phyloP scores from a whole-genome alignment of 2,797 vertebrate genomes.

The Pangasius macronema region DNA sequence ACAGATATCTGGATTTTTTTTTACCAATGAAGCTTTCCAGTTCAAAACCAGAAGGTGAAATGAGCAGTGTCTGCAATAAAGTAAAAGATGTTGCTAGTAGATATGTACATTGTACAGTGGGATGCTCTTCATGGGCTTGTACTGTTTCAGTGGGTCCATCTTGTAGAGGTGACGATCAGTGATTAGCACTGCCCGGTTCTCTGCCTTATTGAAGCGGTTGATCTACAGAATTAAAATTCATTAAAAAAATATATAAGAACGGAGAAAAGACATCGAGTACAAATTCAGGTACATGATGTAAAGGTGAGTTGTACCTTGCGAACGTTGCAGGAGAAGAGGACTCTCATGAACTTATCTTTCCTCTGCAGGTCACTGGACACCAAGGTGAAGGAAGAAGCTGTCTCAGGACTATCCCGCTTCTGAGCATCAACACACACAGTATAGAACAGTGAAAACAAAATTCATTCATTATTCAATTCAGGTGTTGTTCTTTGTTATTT shows the following conservation, averaged over 20 bases:
- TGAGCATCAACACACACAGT: conserved; percentile 61
- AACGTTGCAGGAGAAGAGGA: conserved; percentile 95
- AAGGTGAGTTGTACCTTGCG: conserved; percentile 82
- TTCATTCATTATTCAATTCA: background rate
- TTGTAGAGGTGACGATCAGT: conserved; percentile 97
- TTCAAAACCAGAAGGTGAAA: background rate
- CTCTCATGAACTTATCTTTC: conserved; percentile 96
- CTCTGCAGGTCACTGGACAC: conserved; percentile 91
- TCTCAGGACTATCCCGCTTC: conserved; percentile 85
- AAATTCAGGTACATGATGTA: background rate
- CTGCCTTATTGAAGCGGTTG: conserved; percentile 93
- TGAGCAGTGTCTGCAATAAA: background rate
- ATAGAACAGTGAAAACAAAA: background rate
- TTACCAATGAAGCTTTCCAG: background rate
- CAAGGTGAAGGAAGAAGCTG: conserved; percentile 80
- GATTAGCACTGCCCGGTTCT: conserved; percentile 91
- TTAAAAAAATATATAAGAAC: background rate
- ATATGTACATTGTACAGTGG: conserved; percentile 92
- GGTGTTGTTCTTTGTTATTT: background rate
- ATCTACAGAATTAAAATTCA: conserved; percentile 73
- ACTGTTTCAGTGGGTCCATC: conserved; percentile 95
- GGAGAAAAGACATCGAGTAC: background rate
- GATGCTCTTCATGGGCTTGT: conserved; percentile 96
- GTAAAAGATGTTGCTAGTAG: background rate
- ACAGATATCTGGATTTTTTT: background rate